phyloP scores from a whole-genome alignment of 2,888 invertebrate species.

The Stegana nigrithorax region DNA sequence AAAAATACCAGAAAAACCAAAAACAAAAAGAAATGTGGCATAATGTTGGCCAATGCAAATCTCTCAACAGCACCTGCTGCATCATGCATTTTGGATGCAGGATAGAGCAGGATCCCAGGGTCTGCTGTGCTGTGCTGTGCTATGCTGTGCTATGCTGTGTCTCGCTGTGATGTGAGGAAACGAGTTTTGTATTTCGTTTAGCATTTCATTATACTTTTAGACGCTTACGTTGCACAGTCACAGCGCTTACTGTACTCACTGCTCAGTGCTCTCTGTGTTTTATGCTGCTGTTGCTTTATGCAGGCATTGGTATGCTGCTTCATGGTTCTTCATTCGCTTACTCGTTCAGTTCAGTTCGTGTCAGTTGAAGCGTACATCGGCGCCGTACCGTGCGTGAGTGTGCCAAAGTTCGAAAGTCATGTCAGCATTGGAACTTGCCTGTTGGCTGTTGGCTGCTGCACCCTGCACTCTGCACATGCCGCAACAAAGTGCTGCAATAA shows the following conservation, averaged over 20 bases:
- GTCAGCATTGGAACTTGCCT: neutral
- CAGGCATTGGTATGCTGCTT: neutral
- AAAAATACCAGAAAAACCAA: too few species aligned
- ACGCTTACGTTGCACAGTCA: too few species aligned
- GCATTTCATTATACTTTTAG: conserved; percentile 39
- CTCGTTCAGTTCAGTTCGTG: too few species aligned
- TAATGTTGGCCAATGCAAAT: neutral
- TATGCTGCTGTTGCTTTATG: too few species aligned
- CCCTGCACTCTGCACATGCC: neutral
- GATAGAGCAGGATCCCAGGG: too few species aligned
- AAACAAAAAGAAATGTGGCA: too few species aligned
- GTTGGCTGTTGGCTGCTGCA: neutral
- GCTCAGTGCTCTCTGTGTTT: neutral
- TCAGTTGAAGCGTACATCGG: too few species aligned
- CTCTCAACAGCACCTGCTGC: neutral
- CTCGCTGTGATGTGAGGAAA: neutral
- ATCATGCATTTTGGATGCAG: too few species aligned
- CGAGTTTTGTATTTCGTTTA: conserved; percentile 46
- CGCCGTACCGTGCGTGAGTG: too few species aligned
- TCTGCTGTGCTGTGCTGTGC: neutral
- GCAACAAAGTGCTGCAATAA: neutral
- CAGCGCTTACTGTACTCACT: too few species aligned
- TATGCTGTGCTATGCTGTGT: neutral
- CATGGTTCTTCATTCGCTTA: too few species aligned
- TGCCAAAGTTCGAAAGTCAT: conserved; percentile 6